Conservation (phyloP, 2,888 invertebrate genomes). For the Leptopilina drosophilae region DNA sequence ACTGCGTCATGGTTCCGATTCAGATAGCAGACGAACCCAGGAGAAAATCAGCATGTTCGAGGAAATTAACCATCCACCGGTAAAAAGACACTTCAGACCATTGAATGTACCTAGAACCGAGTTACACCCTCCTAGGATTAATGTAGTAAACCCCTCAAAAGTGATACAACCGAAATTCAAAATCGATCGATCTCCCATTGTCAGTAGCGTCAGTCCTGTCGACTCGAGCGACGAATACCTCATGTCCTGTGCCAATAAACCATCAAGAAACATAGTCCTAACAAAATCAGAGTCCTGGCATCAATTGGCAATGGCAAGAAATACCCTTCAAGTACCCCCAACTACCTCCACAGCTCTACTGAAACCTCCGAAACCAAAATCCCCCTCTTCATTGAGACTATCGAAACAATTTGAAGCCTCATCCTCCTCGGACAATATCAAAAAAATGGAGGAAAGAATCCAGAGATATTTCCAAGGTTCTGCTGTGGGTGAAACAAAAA, state of each 20-base stretch:
- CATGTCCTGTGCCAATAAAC: constrained; percentile 70
- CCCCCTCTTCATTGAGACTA: constrained; percentile 85
- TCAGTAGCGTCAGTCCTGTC: constrained; percentile 56
- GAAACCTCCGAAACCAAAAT: constrained; percentile 82
- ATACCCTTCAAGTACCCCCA: constrained; percentile 66
- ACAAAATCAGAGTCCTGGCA: constrained; percentile 90
- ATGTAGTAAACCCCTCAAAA: constrained; percentile 60
- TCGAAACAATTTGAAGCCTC: constrained; percentile 89
- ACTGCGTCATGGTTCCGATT: constrained; percentile 60
- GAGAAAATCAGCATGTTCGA: constrained; percentile 69
- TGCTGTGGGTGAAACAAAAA: constrained; percentile 41
- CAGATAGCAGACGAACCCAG: constrained; percentile 61
- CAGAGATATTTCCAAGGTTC: constrained; percentile 72
- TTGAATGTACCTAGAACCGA: constrained; percentile 57
- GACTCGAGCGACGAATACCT: constrained; percentile 75
- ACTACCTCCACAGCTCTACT: constrained; percentile 70
- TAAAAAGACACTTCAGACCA: constrained; percentile 61
- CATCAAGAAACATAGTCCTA: constrained; percentile 71
- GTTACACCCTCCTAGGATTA: constrained; percentile 58
- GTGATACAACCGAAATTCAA: constrained; percentile 52
- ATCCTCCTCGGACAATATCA: constrained; percentile 65
- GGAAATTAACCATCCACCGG: constrained; percentile 56
- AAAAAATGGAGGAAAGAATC: constrained; percentile 74
- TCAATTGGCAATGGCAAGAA: constrained; percentile 79
- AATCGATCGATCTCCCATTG: constrained; percentile 58